Percentiles rank a stretch among this genome's conserved stretches.
Conservation (phyloP, 2,797 vertebrate genomes). For the Rallus crepitans region DNA sequence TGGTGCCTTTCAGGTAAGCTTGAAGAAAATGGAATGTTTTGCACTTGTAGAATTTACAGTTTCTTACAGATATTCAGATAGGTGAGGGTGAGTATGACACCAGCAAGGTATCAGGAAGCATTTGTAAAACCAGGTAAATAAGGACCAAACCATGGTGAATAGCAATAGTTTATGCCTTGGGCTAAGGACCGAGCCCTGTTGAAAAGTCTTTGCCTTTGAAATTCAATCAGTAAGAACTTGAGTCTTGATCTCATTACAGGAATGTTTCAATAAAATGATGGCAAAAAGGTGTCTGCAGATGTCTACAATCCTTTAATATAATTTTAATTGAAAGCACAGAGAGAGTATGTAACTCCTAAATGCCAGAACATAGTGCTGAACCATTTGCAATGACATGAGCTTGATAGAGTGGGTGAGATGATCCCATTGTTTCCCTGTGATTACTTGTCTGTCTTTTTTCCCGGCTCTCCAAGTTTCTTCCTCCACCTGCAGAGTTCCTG, state of each 20-base stretch:
- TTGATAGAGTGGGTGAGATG: background rate
- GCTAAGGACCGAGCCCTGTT: background rate
- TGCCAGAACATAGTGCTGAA: background rate
- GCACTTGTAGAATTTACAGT: background rate
- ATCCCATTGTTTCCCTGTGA: constrained; percentile 16
- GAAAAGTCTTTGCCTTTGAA: background rate
- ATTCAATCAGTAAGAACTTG: background rate
- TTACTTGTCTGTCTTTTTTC: constrained; percentile 20
- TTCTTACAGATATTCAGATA: background rate
- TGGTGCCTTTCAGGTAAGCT: background rate
- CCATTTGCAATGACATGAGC: background rate
- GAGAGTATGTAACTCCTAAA: background rate
- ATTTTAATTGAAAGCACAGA: background rate
- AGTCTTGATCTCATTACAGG: background rate
- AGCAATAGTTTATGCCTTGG: background rate
- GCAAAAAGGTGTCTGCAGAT: background rate
- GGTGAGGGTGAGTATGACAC: background rate
- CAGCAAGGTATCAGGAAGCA: background rate
- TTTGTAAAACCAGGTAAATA: background rate
- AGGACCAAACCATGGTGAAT: background rate
- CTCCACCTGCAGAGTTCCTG: constrained; percentile 62
- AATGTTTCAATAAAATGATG: background rate
- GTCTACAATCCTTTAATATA: background rate
- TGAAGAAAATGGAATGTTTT: background rate
- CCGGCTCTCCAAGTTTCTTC: background rate